Percentiles rank a stretch among this genome's conserved stretches.
These are phyloP conservation scores for Xestia xanthographa DNA, from an alignment of 2,888 invertebrate species.

Conservation along the genomic window DNA sequence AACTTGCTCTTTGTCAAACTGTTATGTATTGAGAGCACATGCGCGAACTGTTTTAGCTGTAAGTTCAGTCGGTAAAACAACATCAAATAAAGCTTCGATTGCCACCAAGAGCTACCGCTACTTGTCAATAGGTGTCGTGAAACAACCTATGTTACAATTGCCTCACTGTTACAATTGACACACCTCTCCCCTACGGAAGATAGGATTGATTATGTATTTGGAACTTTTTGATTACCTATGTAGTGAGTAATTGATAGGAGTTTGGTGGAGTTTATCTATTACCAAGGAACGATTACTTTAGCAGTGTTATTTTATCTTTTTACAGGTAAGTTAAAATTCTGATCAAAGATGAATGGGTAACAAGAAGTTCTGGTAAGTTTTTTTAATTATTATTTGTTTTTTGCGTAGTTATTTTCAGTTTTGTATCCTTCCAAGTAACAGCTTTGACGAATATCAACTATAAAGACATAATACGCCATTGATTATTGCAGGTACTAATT, in stretches of 20 bases:
- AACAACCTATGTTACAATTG: too few species aligned
- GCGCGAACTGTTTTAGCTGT: too few species aligned
- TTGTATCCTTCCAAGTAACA: background rate
- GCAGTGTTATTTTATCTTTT: background rate
- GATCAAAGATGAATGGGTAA: background rate
- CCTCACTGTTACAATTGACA: too few species aligned
- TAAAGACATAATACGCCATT: background rate
- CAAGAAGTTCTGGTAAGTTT: background rate
- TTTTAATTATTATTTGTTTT: too few species aligned
- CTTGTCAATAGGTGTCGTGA: too few species aligned
- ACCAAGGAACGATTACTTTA: background rate
- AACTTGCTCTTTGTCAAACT: too few species aligned
- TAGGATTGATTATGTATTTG: conserved; percentile 29
- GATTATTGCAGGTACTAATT: background rate
- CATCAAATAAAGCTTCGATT: too few species aligned
- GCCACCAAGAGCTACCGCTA: too few species aligned
- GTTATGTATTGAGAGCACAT: too few species aligned
- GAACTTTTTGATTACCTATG: background rate
- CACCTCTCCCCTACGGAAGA: too few species aligned
- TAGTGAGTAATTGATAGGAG: conserved; percentile 20
- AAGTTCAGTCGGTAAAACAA: too few species aligned
- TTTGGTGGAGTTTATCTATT: conserved; percentile 10
- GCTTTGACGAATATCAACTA: background rate
- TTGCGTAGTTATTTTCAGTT: background rate
- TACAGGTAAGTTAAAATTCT: conserved; percentile 28